These are phyloP conservation scores for Upupa epops DNA, from an alignment of 2,113 vertebrate species.

Conservation along the genomic window DNA sequence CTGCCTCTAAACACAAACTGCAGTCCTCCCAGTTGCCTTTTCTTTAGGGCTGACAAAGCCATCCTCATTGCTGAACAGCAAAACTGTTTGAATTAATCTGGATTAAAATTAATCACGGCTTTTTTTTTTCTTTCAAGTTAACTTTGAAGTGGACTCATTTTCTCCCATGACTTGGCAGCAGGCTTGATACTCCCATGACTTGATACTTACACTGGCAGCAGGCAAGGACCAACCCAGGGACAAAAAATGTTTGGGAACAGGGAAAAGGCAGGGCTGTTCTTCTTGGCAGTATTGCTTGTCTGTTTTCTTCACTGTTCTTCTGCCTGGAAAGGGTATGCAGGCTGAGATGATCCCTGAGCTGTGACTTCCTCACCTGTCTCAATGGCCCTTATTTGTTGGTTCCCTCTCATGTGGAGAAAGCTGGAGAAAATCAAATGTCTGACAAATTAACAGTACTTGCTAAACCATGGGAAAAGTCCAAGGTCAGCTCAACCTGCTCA, in stretches of 20 bases:
- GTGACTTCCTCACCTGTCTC: background rate
- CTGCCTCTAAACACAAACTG: background rate
- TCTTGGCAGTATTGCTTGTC: background rate
- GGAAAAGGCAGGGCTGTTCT: conserved; percentile 3
- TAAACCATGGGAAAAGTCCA: no score
- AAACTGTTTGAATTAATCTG: background rate
- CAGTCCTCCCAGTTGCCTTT: background rate
- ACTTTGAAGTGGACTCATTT: background rate
- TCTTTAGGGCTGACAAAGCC: background rate
- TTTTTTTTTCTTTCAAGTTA: background rate
- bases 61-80: background rate
- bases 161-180: background rate
- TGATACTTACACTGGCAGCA: conserved; percentile 16
- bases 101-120: conserved; percentile 11
- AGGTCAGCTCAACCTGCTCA: no score
- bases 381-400: background rate
- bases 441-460: no score
- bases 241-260: background rate
- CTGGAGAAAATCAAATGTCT: no score
- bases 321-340: background rate
- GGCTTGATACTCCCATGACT: background rate
- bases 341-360: background rate
- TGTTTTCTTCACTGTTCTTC: background rate
- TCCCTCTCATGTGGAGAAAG: no score
- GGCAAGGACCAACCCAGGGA: background rate